phyloP scores from a whole-genome alignment of 2,797 vertebrate species.

The Pangasius macronema region DNA sequence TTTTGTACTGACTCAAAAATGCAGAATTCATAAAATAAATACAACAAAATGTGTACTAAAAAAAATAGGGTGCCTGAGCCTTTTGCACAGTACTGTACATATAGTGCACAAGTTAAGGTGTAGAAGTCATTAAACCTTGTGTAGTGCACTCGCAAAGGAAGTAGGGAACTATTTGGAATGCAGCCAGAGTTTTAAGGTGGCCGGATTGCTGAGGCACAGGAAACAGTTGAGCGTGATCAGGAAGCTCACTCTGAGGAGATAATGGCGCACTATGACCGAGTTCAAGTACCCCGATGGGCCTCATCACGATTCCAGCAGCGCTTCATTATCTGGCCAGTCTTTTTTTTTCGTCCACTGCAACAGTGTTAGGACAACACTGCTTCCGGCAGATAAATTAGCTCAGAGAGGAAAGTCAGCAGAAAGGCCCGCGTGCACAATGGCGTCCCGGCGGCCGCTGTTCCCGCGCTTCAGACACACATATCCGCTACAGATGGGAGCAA shows the following conservation, averaged over 20 bases:
- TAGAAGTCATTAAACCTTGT: slow-evolving; percentile 26
- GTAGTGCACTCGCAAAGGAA: slow-evolving; percentile 32
- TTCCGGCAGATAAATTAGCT: slow-evolving; percentile 60
- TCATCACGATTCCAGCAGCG: slow-evolving; percentile 43
- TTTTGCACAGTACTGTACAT: background rate
- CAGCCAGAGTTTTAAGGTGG: slow-evolving; percentile 38
- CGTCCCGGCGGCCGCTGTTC: slow-evolving; percentile 54
- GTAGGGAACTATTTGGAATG: slow-evolving; percentile 33
- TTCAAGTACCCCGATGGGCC: slow-evolving; percentile 42
- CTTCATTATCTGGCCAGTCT: slow-evolving; percentile 45
- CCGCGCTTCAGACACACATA: slow-evolving; percentile 63
- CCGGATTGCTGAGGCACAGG: slow-evolving; percentile 56
- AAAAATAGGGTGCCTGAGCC: background rate
- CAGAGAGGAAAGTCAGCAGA: slow-evolving; percentile 59
- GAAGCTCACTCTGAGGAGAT: slow-evolving; percentile 66
- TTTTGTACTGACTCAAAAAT: background rate
- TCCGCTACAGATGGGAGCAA: slow-evolving; percentile 64
- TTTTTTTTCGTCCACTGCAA: slow-evolving; percentile 6
- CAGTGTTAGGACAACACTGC: slow-evolving; percentile 44
- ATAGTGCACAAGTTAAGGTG: slow-evolving; percentile 17
- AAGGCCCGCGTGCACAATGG: slow-evolving; percentile 55
- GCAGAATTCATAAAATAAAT: background rate
- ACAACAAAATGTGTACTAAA: background rate
- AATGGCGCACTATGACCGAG: slow-evolving; percentile 53
- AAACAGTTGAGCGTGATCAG: slow-evolving; percentile 66